phyloP scores from a whole-genome alignment of 2,113 vertebrate species.

The Ellobius talpinus region DNA sequence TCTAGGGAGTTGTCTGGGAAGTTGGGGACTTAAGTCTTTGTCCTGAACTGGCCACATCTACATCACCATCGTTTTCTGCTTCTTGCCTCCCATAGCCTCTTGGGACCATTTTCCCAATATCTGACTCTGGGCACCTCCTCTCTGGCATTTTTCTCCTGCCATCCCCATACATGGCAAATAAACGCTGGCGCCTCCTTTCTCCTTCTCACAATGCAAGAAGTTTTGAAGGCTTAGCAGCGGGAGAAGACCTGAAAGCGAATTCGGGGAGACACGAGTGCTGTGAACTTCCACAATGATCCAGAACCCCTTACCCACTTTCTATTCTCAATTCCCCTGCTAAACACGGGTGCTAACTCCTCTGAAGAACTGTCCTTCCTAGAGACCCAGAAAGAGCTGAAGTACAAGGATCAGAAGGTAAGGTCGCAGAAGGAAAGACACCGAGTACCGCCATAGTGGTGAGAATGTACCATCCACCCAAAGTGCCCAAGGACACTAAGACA shows the following conservation, averaged over 20 bases:
- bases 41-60: not conserved
- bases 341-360: not conserved
- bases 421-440: not conserved
- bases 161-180: not conserved
- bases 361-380: not conserved
- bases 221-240: not conserved
- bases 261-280: not conserved
- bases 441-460: not conserved
- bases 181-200: not conserved
- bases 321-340: not conserved
- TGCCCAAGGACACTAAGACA: slow-evolving; percentile 9
- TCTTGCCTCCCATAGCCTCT: not conserved
- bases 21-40: not conserved
- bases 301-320: not conserved
- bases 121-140: not conserved
- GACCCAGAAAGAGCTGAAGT: not conserved
- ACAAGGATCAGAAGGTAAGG: not conserved
- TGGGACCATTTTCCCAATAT: not conserved
- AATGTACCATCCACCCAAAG: not conserved
- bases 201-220: not conserved
- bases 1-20: not conserved
- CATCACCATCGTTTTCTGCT: not conserved
- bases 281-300: not conserved
- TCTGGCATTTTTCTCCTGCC: not conserved
- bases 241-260: slow-evolving; percentile 50